These are phyloP conservation scores for Capricornis sumatraensis DNA, from an alignment of 2,113 vertebrate genomes.

Conservation along the genomic window DNA sequence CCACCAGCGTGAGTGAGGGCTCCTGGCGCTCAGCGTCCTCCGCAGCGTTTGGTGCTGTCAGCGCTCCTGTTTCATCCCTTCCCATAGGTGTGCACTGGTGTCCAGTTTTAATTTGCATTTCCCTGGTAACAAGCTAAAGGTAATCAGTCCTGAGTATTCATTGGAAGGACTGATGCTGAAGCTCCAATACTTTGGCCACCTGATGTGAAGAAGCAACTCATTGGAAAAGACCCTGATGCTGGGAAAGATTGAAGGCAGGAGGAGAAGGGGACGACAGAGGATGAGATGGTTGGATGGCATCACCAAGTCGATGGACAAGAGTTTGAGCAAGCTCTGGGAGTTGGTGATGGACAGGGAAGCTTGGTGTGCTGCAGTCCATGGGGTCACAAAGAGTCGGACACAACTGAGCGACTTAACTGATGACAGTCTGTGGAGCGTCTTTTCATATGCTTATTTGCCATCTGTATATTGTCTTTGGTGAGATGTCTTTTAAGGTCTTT, in stretches of 20 bases:
- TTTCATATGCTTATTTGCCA: background rate
- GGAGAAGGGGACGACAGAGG: background rate
- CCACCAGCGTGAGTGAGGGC: too few species aligned
- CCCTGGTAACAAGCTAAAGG: background rate
- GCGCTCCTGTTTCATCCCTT: background rate
- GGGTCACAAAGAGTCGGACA: background rate
- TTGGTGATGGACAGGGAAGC: background rate
- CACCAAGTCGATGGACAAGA: background rate
- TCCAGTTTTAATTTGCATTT: background rate
- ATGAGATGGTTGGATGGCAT: background rate
- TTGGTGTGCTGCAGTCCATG: background rate
- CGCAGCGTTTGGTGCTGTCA: background rate
- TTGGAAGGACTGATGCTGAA: background rate
- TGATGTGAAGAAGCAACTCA: background rate
- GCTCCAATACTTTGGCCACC: background rate
- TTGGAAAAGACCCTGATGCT: background rate
- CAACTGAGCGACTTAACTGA: accelerated
- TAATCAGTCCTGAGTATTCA: background rate
- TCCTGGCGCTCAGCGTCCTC: background rate
- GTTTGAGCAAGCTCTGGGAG: background rate
- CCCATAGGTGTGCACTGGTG: background rate
- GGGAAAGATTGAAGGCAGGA: background rate
- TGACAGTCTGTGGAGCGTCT: background rate
- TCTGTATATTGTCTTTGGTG: background rate
- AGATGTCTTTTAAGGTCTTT: background rate